Evolutionary conservation across 2,888 invertebrate species (phyloP).

Genomic region (Stenoptilia bipunctidactyla): DNA sequence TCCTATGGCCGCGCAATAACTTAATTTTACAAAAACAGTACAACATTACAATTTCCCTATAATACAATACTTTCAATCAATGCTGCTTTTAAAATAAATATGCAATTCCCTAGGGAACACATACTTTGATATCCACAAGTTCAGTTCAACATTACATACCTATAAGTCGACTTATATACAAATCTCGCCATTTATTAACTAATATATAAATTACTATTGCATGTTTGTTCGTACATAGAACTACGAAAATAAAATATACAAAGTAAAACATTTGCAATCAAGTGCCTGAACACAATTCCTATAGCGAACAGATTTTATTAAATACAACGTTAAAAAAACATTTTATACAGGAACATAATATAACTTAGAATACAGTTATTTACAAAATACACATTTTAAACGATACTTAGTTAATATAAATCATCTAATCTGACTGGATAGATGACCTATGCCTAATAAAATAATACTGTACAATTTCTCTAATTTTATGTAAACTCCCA

Average conservation of each 20-base stretch:
- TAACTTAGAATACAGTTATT: constrained; percentile 53
- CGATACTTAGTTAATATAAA: constrained; percentile 46
- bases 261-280: constrained; percentile 36
- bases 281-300: constrained; percentile 63
- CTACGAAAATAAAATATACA: constrained; percentile 64
- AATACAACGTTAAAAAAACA: constrained; percentile 31
- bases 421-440: constrained; percentile 49
- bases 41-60: constrained; percentile 37
- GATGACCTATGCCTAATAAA: constrained; percentile 47
- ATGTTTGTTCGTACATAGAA: constrained; percentile 56
- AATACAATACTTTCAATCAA: constrained; percentile 28
- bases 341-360: constrained; percentile 66
- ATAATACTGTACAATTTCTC: constrained; percentile 72
- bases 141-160: constrained; percentile 21
- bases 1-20: constrained; percentile 64
- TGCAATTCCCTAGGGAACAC: constrained; percentile 9
- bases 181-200: constrained; percentile 45
- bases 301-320: constrained; percentile 35
- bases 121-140: constrained; percentile 13
- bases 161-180: constrained; percentile 35
- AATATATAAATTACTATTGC: constrained; percentile 71
- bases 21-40: constrained; percentile 54
- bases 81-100: constrained; percentile 7
- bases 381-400: constrained; percentile 67
- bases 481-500: constrained; percentile 50